Base-by-base conservation (phyloP, 2,888 invertebrate species). In the Sarcophaga carnaria region DNA sequence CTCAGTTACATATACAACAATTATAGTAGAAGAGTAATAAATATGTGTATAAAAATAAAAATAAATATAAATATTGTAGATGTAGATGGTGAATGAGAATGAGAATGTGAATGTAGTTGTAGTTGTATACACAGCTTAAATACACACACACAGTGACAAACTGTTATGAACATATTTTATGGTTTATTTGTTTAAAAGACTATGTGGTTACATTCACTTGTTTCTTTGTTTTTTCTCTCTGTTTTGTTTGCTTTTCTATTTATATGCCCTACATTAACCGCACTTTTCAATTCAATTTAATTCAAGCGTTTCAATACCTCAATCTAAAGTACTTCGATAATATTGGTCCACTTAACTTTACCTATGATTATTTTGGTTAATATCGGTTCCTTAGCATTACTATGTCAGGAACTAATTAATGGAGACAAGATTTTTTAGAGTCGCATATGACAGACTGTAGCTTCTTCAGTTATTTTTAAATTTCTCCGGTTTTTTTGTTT, bases 131-230 rank as follows among this genome's bases (percentile, higher is more conserved):
- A 10, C 62, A 10, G n/a, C 64, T 72, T 37, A 37, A 37, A 37
- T 54, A 17, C 54, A 54, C 12, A 49, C 54, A 54, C 54, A 54
- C 54, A 54, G 1, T 12, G 54, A 54, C 17, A 54, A 17, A 54
- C 54, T n/a, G 27, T 49, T 62, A 49, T 54, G 17, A 54, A 54
- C 54, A 72, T 84, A 79, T 83, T 82, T 75, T 77, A 77, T 81
- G 83, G 80, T 87, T 81, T 87, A 84, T 84, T 84, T 87, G 81
- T 79, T 75, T 69, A 87, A 84, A 87, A 84, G 84, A 87, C 84
- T 84, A 17, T 87, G 84, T 79, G 87, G 87, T 84, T 87, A 81
- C 27, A 60, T 37, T 80, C 11, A 45, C 59, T 49, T 79, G 60
- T 63, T 71, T 63, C 47, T 63, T 62, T n/a, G 12, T 14, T 70